These are phyloP conservation scores for Plagiodera versicolora DNA, from an alignment of 2,888 invertebrate genomes.

Conservation along the genomic window DNA sequence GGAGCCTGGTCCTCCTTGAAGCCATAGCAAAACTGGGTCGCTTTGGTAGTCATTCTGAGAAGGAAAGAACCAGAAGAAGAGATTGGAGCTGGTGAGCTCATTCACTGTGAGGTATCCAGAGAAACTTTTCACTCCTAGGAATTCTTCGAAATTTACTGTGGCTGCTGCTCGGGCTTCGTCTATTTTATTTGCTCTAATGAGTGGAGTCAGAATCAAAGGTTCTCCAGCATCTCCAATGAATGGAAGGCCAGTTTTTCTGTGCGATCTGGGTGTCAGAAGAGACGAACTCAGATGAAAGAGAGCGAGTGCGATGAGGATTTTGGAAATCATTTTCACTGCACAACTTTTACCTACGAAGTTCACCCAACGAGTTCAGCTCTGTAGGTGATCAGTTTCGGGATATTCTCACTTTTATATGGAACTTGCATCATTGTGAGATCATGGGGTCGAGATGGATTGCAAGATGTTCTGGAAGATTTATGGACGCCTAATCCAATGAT, in stretches of 20 bases:
- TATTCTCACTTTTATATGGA: no score
- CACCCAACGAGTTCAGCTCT: no score
- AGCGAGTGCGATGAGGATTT: neutral
- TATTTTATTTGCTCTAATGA: constrained; percentile 66
- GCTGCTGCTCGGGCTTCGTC: constrained; percentile 62
- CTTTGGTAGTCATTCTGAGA: constrained; percentile 57
- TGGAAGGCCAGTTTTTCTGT: neutral
- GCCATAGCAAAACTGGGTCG: constrained; percentile 76
- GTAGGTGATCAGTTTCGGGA: no score
- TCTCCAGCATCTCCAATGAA: constrained; percentile 45
- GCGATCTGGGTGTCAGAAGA: neutral
- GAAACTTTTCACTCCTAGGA: constrained; percentile 64
- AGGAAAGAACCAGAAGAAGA: constrained; percentile 90
- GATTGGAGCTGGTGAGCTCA: constrained; percentile 69
- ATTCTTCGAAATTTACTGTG: constrained; percentile 58
- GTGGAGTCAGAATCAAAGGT: constrained; percentile 72
- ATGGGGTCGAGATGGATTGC: no score
- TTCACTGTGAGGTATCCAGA: constrained; percentile 81
- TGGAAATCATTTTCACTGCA: neutral
- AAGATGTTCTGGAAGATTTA: no score
- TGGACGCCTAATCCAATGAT: no score
- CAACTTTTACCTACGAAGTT: no score
- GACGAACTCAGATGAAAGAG: neutral
- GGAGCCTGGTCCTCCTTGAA: constrained; percentile 81
- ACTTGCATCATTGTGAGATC: no score